These are phyloP conservation scores for Tychaedon coryphoeus DNA, from an alignment of 2,113 vertebrate genomes.

Conservation along the genomic window DNA sequence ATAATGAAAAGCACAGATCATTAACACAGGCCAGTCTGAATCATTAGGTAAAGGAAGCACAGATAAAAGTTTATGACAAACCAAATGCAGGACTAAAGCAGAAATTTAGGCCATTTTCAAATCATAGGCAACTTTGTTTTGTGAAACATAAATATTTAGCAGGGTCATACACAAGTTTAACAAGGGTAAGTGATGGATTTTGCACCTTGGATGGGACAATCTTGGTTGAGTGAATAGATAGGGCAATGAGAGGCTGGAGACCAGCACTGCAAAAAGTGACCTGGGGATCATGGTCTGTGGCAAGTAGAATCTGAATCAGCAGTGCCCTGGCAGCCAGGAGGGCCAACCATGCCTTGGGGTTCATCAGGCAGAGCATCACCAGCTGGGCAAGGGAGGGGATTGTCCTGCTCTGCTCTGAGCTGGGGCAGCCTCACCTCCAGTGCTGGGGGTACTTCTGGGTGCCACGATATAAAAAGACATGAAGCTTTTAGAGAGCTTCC, in stretches of 20 bases:
- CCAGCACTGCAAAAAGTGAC: not conserved
- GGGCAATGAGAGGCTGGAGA: not conserved
- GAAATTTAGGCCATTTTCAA: not conserved
- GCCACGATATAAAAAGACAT: not conserved
- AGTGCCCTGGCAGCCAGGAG: not conserved
- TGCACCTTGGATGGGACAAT: not conserved
- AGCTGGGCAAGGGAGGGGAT: accelerated
- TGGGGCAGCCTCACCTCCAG: accelerated
- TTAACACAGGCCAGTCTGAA: not conserved
- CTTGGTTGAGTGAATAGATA: not conserved
- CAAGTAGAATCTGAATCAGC: not conserved
- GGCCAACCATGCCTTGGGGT: accelerated
- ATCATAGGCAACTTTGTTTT: not conserved
- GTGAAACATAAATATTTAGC: not conserved
- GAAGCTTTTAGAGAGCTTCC: not conserved
- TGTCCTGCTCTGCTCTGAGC: accelerated
- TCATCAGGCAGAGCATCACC: accelerated
- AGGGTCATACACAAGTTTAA: not conserved
- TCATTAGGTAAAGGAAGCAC: not conserved
- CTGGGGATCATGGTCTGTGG: too few species aligned
- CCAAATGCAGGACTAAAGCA: not conserved
- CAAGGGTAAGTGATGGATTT: not conserved
- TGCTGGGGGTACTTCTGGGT: not conserved
- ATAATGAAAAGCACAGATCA: not conserved
- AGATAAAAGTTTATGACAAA: not conserved